Base-by-base conservation (phyloP, 2,888 invertebrate species). In the Pomacea canaliculata region DNA sequence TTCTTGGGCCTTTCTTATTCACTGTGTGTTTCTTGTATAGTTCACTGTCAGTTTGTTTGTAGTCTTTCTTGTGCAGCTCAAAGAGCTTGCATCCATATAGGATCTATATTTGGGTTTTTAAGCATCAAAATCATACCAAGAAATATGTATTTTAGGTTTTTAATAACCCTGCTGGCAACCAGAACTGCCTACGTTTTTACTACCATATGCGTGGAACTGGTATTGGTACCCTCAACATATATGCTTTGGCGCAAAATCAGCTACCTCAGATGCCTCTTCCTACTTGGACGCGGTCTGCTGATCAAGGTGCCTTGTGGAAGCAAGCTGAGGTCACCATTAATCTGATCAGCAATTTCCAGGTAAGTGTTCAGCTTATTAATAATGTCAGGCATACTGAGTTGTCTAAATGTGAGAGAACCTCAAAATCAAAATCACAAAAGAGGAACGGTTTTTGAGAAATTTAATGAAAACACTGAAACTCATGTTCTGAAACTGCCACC, bases 171-270 rank as follows among this genome's bases (percentile, higher is more conserved):
- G 51, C 48, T 23, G 70, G 60, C 18, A 12, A 8, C 13, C 73
- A 78, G 49, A 81, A 85, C 70, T 88, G 88, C 73, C 80, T 88
- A 46, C 83, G 80, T 66, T 88, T 88, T 81, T 88, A 84, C 85
- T 89, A 87, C 76, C 86, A 89, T 75, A 87, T 89, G 88, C 85
- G 85, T 65, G 80, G 80, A 9, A 18, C 59, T 2, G 76, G 78
- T 49, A 78, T 80, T 13, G 80, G 80, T 10, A 76, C 76, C 7
- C 76, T 80, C 18, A 80, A 77, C 63, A 70, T 78, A 37, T 80
- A 78, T 65, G 70, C 67, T 60, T 85, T 87, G 51, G 78, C 83
- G 7, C 74, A 69, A 49, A 74, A 69, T 49, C 2, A 83, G 84
- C 60, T 76, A 85, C 49, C 85, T 82, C 72, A 77, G 0, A 80